These are phyloP conservation scores for Macquaria ambigua DNA, from an alignment of 2,113 vertebrate species.

Conservation along the genomic window DNA sequence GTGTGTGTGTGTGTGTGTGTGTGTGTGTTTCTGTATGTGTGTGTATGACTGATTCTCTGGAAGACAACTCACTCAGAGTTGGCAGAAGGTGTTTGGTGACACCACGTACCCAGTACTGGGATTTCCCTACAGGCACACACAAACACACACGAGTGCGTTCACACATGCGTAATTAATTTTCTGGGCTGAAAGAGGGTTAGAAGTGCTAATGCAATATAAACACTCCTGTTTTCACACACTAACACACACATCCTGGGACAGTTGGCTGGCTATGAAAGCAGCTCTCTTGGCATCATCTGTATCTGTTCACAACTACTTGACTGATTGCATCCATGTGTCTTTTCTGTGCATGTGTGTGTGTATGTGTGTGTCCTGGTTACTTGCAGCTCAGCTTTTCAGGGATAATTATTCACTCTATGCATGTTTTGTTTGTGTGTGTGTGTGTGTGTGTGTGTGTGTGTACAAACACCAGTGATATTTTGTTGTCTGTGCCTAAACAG, in stretches of 20 bases:
- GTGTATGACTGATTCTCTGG: conserved; percentile 31
- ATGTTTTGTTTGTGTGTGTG: background rate
- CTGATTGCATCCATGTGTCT: conserved; percentile 24
- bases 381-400: background rate
- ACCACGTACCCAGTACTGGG: conserved; percentile 35
- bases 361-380: background rate
- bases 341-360: conserved; percentile 16
- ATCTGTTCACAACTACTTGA: conserved; percentile 45
- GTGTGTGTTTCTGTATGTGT: conserved; percentile 6
- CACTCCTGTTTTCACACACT: conserved; percentile 14
- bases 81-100: conserved; percentile 47
- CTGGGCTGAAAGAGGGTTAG: conserved; percentile 35
- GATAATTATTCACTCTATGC: background rate
- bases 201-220: conserved; percentile 45
- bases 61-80: conserved; percentile 37
- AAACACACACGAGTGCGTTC: background rate
- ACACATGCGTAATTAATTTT: conserved; percentile 28
- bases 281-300: conserved; percentile 47
- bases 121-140: conserved; percentile 47
- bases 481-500: too few relatives aligned
- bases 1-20: conserved; percentile 1
- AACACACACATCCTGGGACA: conserved; percentile 36
- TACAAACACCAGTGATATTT: too few relatives aligned
- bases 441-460: background rate
- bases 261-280: conserved; percentile 62